These are phyloP conservation scores for Acipenser transmontanus DNA, from an alignment of 2,797 vertebrate species.

Conservation along the genomic window DNA sequence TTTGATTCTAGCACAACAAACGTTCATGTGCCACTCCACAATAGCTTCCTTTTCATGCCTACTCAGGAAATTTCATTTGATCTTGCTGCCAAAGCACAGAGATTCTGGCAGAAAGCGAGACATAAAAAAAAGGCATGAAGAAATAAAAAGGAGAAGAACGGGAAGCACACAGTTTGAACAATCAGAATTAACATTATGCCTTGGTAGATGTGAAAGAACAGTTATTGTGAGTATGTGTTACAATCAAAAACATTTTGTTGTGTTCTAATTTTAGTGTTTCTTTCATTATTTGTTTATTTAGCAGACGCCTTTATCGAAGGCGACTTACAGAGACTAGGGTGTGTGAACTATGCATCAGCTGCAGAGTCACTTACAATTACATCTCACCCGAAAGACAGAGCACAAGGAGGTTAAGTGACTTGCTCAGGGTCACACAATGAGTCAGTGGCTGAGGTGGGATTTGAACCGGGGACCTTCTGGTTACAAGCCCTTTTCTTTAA, in stretches of 20 bases:
- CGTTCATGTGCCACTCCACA: constrained; percentile 37
- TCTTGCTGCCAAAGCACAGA: constrained; percentile 55
- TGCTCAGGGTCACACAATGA: no score
- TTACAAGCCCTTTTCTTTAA: no score
- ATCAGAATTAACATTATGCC: constrained; percentile 30
- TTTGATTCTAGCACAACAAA: constrained; percentile 67
- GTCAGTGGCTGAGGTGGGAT: no score
- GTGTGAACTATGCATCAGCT: no score
- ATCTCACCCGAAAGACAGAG: no score
- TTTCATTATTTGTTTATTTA: no score
- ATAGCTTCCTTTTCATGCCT: constrained; percentile 61
- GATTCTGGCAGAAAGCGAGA: constrained; percentile 31
- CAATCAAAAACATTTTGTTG: constrained; percentile 17
- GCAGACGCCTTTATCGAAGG: no score
- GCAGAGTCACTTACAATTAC: no score
- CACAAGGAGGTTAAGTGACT: no score
- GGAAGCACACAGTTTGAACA: constrained; percentile 22
- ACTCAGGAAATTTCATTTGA: constrained; percentile 45
- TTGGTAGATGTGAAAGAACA: constrained; percentile 6
- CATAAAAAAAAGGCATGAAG: constrained; percentile 16
- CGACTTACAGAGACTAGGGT: no score
- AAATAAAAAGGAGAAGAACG: constrained; percentile 5
- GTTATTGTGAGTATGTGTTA: constrained; percentile 26
- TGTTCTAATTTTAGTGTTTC: constrained; percentile 35
- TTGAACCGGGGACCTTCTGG: no score